Conservation (phyloP, 2,888 invertebrate genomes). For the Desoria tigrina region DNA sequence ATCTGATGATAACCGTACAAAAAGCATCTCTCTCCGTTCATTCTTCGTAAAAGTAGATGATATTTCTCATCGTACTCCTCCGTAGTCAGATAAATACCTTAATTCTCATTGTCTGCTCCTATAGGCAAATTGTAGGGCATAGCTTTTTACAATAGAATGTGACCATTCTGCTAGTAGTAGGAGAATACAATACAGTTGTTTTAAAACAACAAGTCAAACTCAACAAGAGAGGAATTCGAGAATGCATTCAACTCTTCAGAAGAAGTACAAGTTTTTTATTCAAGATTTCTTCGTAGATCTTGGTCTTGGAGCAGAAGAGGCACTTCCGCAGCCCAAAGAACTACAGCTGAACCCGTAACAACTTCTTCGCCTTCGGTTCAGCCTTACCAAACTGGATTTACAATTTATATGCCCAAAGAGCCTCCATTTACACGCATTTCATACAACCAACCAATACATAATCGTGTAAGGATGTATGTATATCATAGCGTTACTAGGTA, state of each 20-base stretch:
- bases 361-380: background rate
- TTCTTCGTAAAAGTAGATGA: too few species aligned
- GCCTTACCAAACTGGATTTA: constrained; percentile 1
- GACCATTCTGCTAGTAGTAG: too few species aligned
- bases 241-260: too few species aligned
- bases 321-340: constrained; percentile 1
- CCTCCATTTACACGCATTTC: background rate
- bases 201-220: constrained; percentile 4
- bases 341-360: background rate
- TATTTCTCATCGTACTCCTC: too few species aligned
- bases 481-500: too few species aligned
- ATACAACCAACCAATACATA: too few species aligned
- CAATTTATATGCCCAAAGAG: background rate
- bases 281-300: background rate
- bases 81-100: too few species aligned
- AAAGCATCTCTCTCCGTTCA: too few species aligned
- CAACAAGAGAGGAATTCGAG: background rate
- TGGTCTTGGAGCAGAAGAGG: background rate
- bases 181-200: background rate
- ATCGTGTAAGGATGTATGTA: background rate
- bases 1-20: too few species aligned
- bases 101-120: too few species aligned
- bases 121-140: too few species aligned
- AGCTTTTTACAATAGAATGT: too few species aligned
- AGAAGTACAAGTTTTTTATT: background rate